These are phyloP conservation scores for Bembecia ichneumoniformis DNA, from an alignment of 2,888 invertebrate genomes.

Conservation along the genomic window DNA sequence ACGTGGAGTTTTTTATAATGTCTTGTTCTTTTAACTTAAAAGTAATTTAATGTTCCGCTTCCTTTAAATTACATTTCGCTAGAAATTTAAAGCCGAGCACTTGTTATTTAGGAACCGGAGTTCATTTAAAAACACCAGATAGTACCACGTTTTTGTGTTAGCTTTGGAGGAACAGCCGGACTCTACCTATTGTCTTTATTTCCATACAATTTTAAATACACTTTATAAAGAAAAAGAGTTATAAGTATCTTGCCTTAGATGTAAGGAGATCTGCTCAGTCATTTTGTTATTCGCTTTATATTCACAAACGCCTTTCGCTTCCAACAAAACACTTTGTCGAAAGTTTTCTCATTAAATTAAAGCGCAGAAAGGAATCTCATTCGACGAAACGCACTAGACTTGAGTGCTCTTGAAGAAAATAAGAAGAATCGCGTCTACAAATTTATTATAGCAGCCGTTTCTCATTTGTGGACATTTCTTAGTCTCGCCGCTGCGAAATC, in stretches of 20 bases:
- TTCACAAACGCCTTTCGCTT: background rate
- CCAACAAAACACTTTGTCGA: background rate
- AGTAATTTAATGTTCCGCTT: no score
- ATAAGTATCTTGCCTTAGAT: no score
- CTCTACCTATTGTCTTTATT: background rate
- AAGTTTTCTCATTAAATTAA: constrained; percentile 1
- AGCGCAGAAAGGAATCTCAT: background rate
- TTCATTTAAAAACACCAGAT: no score
- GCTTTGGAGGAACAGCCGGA: no score
- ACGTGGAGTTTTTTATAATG: background rate
- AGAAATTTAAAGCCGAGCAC: no score
- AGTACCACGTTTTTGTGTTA: no score
- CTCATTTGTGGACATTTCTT: no score
- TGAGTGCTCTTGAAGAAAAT: background rate
- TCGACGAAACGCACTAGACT: background rate
- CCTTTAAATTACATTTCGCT: no score
- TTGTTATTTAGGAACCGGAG: no score
- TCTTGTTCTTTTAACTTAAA: background rate
- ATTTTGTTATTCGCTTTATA: background rate
- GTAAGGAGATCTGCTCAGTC: background rate
- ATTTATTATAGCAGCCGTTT: no score
- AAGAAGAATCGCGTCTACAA: no score
- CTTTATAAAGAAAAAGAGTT: background rate
- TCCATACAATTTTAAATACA: background rate
- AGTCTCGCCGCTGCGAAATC: no score